Base-by-base conservation (phyloP, 2,797 vertebrate species). In the Gallinago stenura region DNA sequence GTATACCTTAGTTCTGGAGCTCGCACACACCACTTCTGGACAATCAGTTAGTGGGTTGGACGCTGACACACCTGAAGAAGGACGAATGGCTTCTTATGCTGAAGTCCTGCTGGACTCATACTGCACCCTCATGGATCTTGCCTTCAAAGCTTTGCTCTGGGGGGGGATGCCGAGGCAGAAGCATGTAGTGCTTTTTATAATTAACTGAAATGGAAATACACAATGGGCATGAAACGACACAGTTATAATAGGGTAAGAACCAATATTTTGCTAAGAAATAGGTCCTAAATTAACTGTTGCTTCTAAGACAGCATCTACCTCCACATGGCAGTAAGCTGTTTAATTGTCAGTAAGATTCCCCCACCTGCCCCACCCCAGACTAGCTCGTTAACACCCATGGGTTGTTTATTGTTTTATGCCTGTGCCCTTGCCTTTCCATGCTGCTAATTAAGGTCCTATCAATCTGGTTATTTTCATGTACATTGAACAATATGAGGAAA, bases 401-500 rank as follows among this genome's bases (percentile, higher is more conserved):
- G 7, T 65, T 41, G 45, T 57, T 90, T 87, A 79, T 43, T 81
- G 16, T 70, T 91, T 87, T 28, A 21, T 66, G 33, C 18, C 31
- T 43, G 28, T 7, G 75, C 12, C 41, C 64, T 75, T 87, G 69
- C 18, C 31, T 83, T 83, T 20, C 19, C 56, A 22, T 90, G 93
- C 73, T 91, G 46, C 39, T 95, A 83, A 91, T 90, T 85, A 88
- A 73, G 56, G 2, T 94, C 30, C 22, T 68, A 31, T 75, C 68
- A 81, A 28, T 72, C 20, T 83, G 7, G 15, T 48, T 85, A 70
- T 95, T 95, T 92, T 92, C 82, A 87, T 95, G 45, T 92, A 98
- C 98, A 88, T 95, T 17, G 76, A 96, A 62, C 61, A 86, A 43
- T 92, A 89, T 37, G 95, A 98, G 18, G 81, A 94, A 89, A 92